These are phyloP conservation scores for Oscheius sp. DNA, from an alignment of 1,140 invertebrate genomes.

Conservation along the genomic window DNA sequence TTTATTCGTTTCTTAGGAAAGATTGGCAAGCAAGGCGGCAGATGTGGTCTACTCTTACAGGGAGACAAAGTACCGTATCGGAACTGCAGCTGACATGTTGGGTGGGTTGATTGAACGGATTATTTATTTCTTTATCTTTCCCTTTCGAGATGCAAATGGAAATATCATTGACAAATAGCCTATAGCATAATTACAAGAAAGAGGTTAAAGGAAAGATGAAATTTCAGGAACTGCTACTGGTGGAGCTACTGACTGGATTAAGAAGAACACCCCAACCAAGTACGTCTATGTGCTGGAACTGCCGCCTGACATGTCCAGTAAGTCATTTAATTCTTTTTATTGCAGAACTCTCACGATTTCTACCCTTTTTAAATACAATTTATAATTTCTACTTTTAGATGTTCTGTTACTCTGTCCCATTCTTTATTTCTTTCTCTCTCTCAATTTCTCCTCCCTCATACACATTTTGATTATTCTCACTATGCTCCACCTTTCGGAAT, in stretches of 20 bases:
- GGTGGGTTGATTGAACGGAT: no score
- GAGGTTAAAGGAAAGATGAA: no score
- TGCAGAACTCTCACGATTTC: constrained; percentile 1
- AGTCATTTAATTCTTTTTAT: constrained; percentile 1
- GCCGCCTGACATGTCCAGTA: constrained; percentile 50
- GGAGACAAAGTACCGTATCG: constrained; percentile 49
- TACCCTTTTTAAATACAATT: background rate
- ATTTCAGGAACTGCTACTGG: constrained; percentile 55
- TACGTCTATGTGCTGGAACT: constrained; percentile 58
- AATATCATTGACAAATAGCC: no score
- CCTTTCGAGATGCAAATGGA: no score
- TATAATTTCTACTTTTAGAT: background rate
- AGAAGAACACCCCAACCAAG: constrained; percentile 53
- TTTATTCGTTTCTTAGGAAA: constrained; percentile 31
- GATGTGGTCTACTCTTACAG: constrained; percentile 40
- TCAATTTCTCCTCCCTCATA: no score
- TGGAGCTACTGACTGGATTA: constrained; percentile 56
- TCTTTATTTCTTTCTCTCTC: background rate
- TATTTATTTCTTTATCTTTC: no score
- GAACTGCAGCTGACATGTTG: constrained; percentile 52
- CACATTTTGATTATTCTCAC: no score
- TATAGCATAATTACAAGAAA: no score
- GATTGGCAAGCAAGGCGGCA: constrained; percentile 32
- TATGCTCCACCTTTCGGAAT: no score
- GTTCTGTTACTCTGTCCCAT: background rate